Evolutionary conservation across 2,113 vertebrate species (phyloP).

Genomic region (Anser brachyrhynchus): DNA sequence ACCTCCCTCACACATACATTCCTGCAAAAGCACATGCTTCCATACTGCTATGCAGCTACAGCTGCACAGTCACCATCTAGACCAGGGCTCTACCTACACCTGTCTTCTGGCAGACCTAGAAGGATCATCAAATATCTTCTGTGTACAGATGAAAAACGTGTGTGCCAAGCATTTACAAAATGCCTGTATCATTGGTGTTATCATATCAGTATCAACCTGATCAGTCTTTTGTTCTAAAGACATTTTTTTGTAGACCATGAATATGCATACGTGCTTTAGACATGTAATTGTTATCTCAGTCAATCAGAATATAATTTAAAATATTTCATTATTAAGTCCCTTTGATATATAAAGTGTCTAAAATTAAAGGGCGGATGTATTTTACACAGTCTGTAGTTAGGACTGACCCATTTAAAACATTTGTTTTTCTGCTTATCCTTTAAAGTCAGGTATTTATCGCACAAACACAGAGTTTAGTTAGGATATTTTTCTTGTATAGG

Average conservation of each 20-base stretch:
- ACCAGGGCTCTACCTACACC: background rate
- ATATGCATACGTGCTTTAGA: background rate
- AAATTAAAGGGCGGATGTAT: background rate
- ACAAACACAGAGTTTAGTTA: background rate
- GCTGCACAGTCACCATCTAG: background rate
- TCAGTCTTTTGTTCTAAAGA: background rate
- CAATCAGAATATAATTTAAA: slow-evolving; percentile 27
- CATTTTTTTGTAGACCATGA: background rate
- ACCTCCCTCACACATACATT: background rate
- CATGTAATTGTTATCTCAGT: background rate
- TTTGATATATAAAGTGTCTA: background rate
- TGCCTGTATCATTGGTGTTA: background rate
- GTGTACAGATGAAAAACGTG: background rate
- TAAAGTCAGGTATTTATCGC: background rate
- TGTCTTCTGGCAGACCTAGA: background rate
- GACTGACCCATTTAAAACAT: background rate
- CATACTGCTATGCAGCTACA: background rate
- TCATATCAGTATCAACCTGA: background rate
- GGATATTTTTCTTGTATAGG: background rate
- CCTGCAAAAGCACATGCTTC: background rate
- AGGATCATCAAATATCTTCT: background rate
- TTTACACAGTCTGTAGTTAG: background rate
- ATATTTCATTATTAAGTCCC: background rate
- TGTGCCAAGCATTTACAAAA: background rate
- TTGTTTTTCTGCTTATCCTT: background rate